These are phyloP conservation scores for Megalurothrips usitatus DNA, from an alignment of 2,888 invertebrate species.

Conservation along the genomic window DNA sequence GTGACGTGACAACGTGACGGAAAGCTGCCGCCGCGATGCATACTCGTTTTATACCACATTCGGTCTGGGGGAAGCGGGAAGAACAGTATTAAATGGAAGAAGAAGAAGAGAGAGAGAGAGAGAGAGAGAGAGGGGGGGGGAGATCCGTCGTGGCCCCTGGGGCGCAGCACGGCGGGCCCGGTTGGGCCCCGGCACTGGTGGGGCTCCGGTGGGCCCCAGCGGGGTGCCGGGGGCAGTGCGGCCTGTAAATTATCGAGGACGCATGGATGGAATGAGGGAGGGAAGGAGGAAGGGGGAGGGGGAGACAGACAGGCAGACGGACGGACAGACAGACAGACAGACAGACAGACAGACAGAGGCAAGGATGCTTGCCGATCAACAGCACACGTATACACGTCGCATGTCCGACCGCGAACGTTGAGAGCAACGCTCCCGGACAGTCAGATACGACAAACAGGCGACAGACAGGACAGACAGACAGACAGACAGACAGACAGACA, in stretches of 20 bases:
- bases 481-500: no score
- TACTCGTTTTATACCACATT: background rate
- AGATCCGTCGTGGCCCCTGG: background rate
- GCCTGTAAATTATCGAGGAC: background rate
- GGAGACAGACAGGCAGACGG: no score
- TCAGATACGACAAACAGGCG: no score
- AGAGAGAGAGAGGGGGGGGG: background rate
- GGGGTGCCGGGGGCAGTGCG: slow-evolving; percentile 3
- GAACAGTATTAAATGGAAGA: background rate
- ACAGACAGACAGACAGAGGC: no score
- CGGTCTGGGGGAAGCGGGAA: background rate
- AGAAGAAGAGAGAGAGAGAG: background rate
- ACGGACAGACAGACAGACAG: no score
- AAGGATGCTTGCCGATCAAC: no score
- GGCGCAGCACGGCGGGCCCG: background rate
- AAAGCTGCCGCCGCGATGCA: background rate
- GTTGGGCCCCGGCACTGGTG: background rate
- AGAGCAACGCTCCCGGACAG: no score
- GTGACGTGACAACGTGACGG: background rate
- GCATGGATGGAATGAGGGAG: background rate
- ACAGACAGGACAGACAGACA: no score
- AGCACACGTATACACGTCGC: no score
- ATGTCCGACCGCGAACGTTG: no score
- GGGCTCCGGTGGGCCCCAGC: background rate
- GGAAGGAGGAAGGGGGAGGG: no score